A percentile compares a stretch with the other conserved stretches of the same genome.
Conservation (phyloP, 2,113 vertebrate genomes). For the Cercocebus atys region DNA sequence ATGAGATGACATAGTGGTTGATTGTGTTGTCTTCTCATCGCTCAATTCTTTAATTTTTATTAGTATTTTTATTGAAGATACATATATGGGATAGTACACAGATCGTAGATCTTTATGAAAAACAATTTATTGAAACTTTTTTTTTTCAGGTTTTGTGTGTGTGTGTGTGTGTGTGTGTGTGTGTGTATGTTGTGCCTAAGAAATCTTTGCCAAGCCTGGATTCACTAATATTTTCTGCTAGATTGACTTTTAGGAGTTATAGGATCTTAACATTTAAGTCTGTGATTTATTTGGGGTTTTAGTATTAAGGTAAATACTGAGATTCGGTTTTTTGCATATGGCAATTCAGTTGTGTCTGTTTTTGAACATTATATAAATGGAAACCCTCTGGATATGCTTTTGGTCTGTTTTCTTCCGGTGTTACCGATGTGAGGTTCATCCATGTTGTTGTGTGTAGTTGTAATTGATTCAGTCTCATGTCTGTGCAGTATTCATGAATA, state of each 20-base stretch:
- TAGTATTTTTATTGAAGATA: constrained; percentile 20
- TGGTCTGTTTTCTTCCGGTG: background rate
- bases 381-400: background rate
- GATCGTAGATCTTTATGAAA: constrained; percentile 10
- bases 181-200: background rate
- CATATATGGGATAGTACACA: background rate
- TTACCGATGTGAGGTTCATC: background rate
- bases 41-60: background rate
- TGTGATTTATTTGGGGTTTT: constrained; percentile 36
- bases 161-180: background rate
- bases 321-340: background rate
- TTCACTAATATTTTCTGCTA: constrained; percentile 35
- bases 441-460: background rate
- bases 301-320: background rate
- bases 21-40: background rate
- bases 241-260: background rate
- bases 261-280: background rate
- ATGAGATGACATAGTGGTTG: background rate
- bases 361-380: constrained; percentile 3
- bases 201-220: constrained; percentile 4
- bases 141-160: background rate
- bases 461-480: background rate
- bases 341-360: background rate
- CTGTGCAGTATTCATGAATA: background rate
- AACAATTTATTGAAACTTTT: background rate